Conservation (phyloP, 2,113 vertebrate species). For the Macrotis lagotis region DNA sequence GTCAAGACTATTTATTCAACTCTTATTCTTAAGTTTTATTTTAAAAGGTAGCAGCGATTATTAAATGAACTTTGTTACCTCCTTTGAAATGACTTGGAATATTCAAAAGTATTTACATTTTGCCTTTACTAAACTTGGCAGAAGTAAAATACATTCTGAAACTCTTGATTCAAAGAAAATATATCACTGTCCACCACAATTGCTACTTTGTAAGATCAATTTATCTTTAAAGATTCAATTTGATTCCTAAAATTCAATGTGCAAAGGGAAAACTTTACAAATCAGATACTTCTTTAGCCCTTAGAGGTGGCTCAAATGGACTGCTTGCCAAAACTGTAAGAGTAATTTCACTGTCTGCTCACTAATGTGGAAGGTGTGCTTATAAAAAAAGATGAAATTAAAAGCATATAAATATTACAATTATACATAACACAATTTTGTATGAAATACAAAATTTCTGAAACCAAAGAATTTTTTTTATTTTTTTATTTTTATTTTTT, state of each 20-base stretch:
- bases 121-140: neutral
- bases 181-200: neutral
- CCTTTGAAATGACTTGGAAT: neutral
- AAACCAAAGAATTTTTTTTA: too few relatives aligned
- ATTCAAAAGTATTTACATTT: neutral
- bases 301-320: neutral
- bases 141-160: neutral
- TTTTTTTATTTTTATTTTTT: too few relatives aligned
- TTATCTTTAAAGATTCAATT: neutral
- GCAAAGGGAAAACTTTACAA: neutral
- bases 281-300: neutral
- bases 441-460: too few relatives aligned
- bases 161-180: neutral
- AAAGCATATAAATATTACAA: too few relatives aligned
- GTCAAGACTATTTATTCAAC: neutral
- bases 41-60: neutral
- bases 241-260: neutral
- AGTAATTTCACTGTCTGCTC: too few relatives aligned
- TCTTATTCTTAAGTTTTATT: neutral
- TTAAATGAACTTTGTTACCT: neutral
- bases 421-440: too few relatives aligned
- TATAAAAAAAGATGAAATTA: too few relatives aligned
- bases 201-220: neutral
- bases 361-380: too few relatives aligned
- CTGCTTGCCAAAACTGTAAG: slow-evolving; percentile 10